Evolutionary conservation across 2,888 invertebrate species (phyloP).

Genomic region (Ectemnius cavifrons): DNA sequence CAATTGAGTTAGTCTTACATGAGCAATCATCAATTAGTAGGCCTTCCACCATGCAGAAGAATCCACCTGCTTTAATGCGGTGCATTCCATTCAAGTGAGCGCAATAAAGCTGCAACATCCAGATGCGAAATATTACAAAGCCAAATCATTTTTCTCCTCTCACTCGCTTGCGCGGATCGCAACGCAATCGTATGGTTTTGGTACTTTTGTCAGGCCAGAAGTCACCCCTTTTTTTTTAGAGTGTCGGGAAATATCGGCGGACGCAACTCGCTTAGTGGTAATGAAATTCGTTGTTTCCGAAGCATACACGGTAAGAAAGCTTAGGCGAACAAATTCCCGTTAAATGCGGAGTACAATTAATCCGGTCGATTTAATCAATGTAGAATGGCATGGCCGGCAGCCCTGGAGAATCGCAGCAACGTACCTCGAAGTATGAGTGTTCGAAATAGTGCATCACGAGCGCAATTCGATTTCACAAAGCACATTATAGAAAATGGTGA

Average conservation of each 20-base stretch:
- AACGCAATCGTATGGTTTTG: background rate
- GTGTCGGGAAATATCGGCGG: conserved; percentile 31
- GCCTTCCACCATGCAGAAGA: background rate
- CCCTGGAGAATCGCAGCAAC: conserved; percentile 17
- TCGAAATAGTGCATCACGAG: no score
- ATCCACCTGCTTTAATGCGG: background rate
- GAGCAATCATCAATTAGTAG: background rate
- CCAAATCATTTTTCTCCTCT: conserved; percentile 7
- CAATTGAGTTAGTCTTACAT: background rate
- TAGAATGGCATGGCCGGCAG: conserved; percentile 46
- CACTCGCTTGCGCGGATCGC: conserved; percentile 17
- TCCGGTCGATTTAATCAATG: conserved; percentile 43
- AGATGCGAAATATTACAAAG: background rate
- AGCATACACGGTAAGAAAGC: conserved; percentile 42
- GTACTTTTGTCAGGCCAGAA: conserved; percentile 9
- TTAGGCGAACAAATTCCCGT: conserved; percentile 34
- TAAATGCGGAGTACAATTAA: conserved; percentile 33
- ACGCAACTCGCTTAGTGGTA: conserved; percentile 37
- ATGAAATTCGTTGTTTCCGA: conserved; percentile 55
- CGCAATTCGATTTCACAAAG: conserved; percentile 38
- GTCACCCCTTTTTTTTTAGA: conserved; percentile 11
- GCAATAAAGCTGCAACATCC: background rate
- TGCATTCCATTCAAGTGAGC: background rate
- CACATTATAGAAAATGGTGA: conserved; percentile 34
- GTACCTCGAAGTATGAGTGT: conserved; percentile 31